phyloP scores from a whole-genome alignment of 2,113 vertebrate genomes.

The Pithys albifrons region DNA sequence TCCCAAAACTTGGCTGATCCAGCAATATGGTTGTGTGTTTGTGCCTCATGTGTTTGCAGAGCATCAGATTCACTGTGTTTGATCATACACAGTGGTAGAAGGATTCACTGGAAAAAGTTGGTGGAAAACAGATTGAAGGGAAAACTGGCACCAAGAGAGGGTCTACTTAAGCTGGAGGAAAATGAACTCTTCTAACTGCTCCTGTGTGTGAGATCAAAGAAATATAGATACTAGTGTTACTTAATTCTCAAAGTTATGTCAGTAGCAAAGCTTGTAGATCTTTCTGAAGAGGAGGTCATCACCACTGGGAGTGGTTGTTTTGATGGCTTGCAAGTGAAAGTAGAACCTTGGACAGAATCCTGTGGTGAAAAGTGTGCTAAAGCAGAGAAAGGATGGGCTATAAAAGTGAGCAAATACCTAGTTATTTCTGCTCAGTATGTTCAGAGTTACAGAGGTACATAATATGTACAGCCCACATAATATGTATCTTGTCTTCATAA shows the following conservation, averaged over 20 bases:
- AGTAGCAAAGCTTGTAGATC: neutral
- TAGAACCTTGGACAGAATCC: neutral
- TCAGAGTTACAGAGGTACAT: neutral
- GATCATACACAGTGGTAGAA: neutral
- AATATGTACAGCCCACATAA: neutral
- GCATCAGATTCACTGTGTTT: neutral
- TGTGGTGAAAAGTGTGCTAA: neutral
- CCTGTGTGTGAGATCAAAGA: neutral
- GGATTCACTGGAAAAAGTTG: neutral
- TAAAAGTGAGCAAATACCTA: neutral
- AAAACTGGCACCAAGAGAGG: neutral
- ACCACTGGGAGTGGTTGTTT: neutral
- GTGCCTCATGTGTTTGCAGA: neutral
- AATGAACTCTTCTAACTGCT: neutral
- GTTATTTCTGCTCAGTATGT: neutral
- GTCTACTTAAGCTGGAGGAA: neutral
- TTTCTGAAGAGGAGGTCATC: neutral
- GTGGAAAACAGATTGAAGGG: neutral
- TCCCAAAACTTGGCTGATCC: neutral
- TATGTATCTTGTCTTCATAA: neutral
- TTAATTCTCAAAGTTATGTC: neutral
- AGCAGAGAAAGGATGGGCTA: neutral
- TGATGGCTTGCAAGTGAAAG: neutral
- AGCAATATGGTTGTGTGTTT: neutral
- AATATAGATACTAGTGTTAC: rapidly evolving